phyloP scores from a whole-genome alignment of 1,140 invertebrate genomes.

The Anastrepha ludens region DNA sequence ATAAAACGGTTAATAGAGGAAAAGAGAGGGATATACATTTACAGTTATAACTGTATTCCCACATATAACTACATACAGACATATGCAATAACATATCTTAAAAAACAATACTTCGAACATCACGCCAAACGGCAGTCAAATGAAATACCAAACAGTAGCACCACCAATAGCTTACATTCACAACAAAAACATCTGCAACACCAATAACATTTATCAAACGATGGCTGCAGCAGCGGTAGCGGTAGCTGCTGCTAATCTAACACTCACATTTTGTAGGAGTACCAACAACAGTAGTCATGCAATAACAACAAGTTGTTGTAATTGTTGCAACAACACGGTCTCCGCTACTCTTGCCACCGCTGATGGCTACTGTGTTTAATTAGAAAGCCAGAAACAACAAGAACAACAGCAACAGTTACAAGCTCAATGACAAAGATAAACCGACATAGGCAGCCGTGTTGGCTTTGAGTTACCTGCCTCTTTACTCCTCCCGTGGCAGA shows the following conservation, averaged over 20 bases:
- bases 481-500: neutral
- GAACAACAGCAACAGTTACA: neutral
- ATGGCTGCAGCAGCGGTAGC: neutral
- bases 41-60: neutral
- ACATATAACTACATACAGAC: neutral
- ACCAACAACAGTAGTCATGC: constrained; percentile 28
- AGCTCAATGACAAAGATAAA: constrained; percentile 35
- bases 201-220: constrained; percentile 42
- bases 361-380: constrained; percentile 32
- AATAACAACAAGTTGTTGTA: constrained; percentile 11
- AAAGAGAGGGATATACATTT: too few species aligned
- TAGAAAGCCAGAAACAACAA: constrained; percentile 30
- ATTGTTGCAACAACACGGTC: constrained; percentile 9
- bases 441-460: neutral
- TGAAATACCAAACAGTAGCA: constrained; percentile 28
- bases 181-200: neutral
- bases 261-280: constrained; percentile 35
- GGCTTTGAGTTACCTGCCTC: neutral
- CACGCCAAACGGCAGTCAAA: constrained; percentile 10
- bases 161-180: neutral
- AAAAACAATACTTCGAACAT: neutral
- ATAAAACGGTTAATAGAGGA: constrained; percentile 1
- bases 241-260: neutral
- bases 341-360: neutral
- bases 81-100: neutral